A percentile compares a stretch with the other conserved stretches of the same genome.
phyloP scores from a whole-genome alignment of 2,113 vertebrate genomes.

The Pyxicephalus adspersus region DNA sequence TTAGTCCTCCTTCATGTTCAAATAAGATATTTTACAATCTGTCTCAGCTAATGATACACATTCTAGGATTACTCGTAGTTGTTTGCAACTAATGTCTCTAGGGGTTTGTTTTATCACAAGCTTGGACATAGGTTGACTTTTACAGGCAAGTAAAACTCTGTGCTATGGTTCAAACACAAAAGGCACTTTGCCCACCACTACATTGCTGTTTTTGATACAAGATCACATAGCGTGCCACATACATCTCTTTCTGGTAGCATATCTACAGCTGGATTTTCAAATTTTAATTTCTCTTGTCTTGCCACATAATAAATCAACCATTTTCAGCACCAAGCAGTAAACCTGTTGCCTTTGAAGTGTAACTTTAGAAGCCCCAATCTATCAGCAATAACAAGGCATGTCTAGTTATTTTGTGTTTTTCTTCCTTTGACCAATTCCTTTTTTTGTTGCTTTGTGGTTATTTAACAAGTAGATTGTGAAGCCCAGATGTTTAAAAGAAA shows the following conservation, averaged over 20 bases:
- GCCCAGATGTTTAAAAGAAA: constrained; percentile 42
- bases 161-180: background rate
- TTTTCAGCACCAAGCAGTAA: constrained; percentile 36
- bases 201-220: constrained; percentile 7
- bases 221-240: background rate
- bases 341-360: constrained; percentile 43
- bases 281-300: constrained; percentile 48
- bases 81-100: background rate
- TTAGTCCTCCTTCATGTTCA: too few species aligned
- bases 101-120: constrained; percentile 28
- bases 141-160: constrained; percentile 31
- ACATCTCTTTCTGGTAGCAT: constrained; percentile 15
- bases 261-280: background rate
- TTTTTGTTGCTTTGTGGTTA: constrained; percentile 47
- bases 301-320: constrained; percentile 49
- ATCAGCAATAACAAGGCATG: constrained; percentile 51
- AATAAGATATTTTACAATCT: background rate
- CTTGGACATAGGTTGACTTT: constrained; percentile 1
- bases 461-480: constrained; percentile 48
- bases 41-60: background rate
- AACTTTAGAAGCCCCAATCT: constrained; percentile 43
- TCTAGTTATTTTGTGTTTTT: constrained; percentile 44
- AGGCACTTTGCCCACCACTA: background rate
- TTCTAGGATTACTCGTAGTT: constrained; percentile 16
- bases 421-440: constrained; percentile 42